Evolutionary conservation across 2,797 vertebrate species (phyloP), one percentile per base, ranked within the genome.

Genomic region (Pelochelys cantorii): DNA sequence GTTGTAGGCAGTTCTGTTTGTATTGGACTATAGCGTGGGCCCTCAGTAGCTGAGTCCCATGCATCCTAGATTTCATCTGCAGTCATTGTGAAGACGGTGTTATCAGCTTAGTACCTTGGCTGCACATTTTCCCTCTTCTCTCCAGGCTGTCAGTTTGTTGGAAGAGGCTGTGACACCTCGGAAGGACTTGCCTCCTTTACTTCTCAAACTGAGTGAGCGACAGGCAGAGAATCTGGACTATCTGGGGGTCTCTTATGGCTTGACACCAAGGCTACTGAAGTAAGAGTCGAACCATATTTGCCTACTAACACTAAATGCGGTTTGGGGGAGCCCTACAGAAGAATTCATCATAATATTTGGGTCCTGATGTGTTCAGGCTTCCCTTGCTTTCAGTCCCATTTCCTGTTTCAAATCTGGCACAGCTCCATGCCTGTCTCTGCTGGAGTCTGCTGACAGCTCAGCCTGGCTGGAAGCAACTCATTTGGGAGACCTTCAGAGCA

Each of bases 181-280:
- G 79, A 99, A 98, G 68, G 98, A 99, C 94, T 98, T 99, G 53
- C 99, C 99, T 10, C 99, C 99, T 31, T 97, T 99, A 81, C 98
- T 99, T 95, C 98, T 99, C 92, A 99, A 99, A 93, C 97, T 99
- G 96, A 99, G 97, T 0, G 99, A 99, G 98, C 98, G 99, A 91
- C 98, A 98, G 91, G 99, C 99, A 0, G 99, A 99, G 96, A 98
- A 79, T 86, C 98, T 99, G 87, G 99, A 99, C 96, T 99, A 99
- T 93, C 97, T 99, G 0, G 99, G 99, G 1, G 99, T 99, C 13
- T 99, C 99, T 14, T 99, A 99, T 0, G 99, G 99, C 57, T 98
- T 99, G 79, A 99, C 99, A 2, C 96, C 98, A 31, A 98, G 98
- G 86, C 98, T 99, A 84, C 98, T 99, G 79, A 99, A 99, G 99